A percentile compares a stretch with the other conserved stretches of the same genome.
phyloP scores from a whole-genome alignment of 2,888 invertebrate genomes.

The Ormyrus nitidulus region DNA sequence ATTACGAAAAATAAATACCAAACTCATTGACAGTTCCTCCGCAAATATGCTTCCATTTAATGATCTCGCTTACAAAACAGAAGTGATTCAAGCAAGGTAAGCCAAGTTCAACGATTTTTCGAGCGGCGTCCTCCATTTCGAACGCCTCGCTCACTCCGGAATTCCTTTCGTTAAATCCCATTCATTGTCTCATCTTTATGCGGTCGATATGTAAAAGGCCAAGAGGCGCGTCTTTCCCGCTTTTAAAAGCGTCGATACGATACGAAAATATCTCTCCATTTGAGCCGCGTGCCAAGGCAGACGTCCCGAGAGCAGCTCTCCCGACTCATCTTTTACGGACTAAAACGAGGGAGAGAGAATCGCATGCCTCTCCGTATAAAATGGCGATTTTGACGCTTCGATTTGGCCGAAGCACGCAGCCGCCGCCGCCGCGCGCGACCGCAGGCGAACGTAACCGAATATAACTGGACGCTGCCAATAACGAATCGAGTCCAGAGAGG shows the following conservation, averaged over 20 bases:
- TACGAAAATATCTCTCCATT: conserved; percentile 26
- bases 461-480: conserved; percentile 41
- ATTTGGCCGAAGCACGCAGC: no score
- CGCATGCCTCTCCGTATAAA: no score
- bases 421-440: background rate
- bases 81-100: no score
- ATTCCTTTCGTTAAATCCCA: conserved; percentile 45
- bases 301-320: background rate
- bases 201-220: conserved; percentile 27
- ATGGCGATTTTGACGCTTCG: no score
- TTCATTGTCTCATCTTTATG: conserved; percentile 47
- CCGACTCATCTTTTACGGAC: background rate
- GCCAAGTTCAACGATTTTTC: no score
- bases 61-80: no score
- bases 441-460: conserved; percentile 25
- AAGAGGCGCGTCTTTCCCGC: background rate
- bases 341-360: background rate
- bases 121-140: background rate
- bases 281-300: conserved; percentile 6
- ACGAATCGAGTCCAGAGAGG: conserved; percentile 27
- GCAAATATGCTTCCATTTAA: no score
- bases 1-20: no score
- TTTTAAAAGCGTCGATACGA: conserved; percentile 20
- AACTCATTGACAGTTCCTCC: no score
- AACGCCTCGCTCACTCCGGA: conserved; percentile 22